These are phyloP conservation scores for Lissonota sp. DNA, from an alignment of 2,888 invertebrate genomes.

Conservation along the genomic window DNA sequence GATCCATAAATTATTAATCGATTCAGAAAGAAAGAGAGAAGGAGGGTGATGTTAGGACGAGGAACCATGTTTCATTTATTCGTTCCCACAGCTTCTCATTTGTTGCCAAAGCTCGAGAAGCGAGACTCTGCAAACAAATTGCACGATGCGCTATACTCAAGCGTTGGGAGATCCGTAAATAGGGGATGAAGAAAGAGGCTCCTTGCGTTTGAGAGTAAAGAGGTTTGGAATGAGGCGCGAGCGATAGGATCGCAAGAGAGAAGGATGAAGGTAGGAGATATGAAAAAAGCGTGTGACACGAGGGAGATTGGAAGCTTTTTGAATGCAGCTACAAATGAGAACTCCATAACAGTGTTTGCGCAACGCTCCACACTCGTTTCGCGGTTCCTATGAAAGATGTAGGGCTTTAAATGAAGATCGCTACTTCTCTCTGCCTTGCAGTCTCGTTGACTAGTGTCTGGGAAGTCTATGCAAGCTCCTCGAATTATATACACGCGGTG, in stretches of 20 bases:
- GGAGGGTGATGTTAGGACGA: not conserved
- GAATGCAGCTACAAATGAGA: constrained; percentile 76
- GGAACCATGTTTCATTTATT: constrained; percentile 1
- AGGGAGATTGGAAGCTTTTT: constrained; percentile 48
- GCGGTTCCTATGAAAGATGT: constrained; percentile 71
- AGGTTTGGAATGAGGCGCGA: not conserved
- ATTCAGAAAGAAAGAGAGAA: constrained; percentile 6
- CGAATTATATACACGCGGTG: constrained; percentile 7
- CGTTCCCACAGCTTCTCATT: not conserved
- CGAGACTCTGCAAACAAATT: not conserved
- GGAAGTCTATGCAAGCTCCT: constrained; percentile 12
- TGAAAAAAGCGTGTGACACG: constrained; percentile 7
- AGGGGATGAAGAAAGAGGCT: no score
- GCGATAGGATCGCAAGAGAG: not conserved
- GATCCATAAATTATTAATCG: constrained; percentile 5
- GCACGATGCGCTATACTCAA: no score
- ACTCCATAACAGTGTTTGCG: constrained; percentile 62
- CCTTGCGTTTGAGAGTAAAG: not conserved
- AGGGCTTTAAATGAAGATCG: constrained; percentile 74
- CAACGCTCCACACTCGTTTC: constrained; percentile 48
- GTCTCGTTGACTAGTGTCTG: constrained; percentile 10
- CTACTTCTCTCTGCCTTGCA: constrained; percentile 35
- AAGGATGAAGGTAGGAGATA: constrained; percentile 6
- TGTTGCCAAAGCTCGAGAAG: not conserved
- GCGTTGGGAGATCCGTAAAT: no score